A percentile compares a stretch with the other conserved stretches of the same genome.
phyloP scores from a whole-genome alignment of 2,113 vertebrate genomes.

The Bubalus kerabau region DNA sequence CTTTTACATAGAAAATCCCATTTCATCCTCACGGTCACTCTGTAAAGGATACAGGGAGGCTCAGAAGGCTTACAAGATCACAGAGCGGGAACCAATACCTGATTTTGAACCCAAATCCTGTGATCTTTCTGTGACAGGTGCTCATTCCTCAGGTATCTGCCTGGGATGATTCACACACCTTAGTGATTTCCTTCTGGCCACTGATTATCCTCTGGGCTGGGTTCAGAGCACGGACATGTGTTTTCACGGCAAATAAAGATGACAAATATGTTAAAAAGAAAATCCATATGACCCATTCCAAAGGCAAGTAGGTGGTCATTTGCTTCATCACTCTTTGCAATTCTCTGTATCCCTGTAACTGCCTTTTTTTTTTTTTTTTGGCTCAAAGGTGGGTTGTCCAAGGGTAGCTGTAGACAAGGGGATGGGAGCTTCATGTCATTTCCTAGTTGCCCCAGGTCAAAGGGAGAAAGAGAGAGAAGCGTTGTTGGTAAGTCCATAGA shows the following conservation, averaged over 20 bases:
- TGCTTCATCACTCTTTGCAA: not conserved
- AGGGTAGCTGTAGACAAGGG: not conserved
- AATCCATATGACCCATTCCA: not conserved
- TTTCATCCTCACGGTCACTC: not conserved
- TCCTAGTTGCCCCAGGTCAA: not conserved
- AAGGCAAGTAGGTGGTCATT: not conserved
- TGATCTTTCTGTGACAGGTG: not conserved
- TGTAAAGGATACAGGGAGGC: not conserved
- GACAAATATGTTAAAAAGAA: not conserved
- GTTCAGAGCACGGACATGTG: not conserved
- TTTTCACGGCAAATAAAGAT: not conserved
- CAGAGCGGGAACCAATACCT: not conserved
- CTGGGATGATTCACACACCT: not conserved
- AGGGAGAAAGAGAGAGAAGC: not conserved
- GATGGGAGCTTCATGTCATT: not conserved
- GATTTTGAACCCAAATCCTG: not conserved
- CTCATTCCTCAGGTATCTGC: too few species aligned
- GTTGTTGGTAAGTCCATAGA: accelerated
- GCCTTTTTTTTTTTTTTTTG: not conserved
- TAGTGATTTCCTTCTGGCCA: not conserved
- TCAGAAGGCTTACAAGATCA: not conserved
- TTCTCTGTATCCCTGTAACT: not conserved
- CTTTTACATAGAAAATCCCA: not conserved
- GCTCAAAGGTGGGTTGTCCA: not conserved
- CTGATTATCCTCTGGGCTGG: not conserved